These are phyloP conservation scores for Rhinogobio ventralis DNA, from an alignment of 2,797 vertebrate genomes.

Conservation along the genomic window DNA sequence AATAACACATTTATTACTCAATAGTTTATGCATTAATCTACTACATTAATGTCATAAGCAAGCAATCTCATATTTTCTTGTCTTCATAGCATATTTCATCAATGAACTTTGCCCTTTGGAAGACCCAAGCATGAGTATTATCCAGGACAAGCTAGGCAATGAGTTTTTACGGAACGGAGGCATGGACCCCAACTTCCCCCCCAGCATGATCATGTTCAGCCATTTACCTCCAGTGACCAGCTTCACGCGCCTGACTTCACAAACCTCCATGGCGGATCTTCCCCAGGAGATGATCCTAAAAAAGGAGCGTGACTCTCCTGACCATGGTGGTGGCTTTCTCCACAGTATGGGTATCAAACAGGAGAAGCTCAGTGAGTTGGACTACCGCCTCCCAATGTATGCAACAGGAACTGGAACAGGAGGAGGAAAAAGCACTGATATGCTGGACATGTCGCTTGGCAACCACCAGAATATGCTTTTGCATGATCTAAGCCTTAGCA, in stretches of 20 bases:
- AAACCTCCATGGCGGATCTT: conserved; percentile 84
- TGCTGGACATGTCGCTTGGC: conserved; percentile 80
- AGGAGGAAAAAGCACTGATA: conserved; percentile 78
- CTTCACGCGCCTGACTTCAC: conserved; percentile 90
- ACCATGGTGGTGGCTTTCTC: conserved; percentile 79
- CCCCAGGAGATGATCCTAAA: conserved; percentile 96
- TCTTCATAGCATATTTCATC: conserved; percentile 71
- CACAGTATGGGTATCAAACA: conserved; percentile 94
- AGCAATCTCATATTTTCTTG: conserved; percentile 30
- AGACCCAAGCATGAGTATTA: conserved; percentile 83
- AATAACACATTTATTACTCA: neutral
- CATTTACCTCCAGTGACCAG: conserved; percentile 97
- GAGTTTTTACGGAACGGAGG: conserved; percentile 91
- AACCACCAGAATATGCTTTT: conserved; percentile 87
- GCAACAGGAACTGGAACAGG: conserved; percentile 65
- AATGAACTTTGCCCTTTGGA: conserved; percentile 59
- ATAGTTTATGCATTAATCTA: neutral
- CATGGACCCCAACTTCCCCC: conserved; percentile 94
- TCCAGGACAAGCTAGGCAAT: conserved; percentile 91
- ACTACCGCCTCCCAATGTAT: conserved; percentile 84
- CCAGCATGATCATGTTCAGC: conserved; percentile 97
- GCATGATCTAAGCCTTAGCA: conserved; percentile 89
- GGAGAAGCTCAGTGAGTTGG: conserved; percentile 90
- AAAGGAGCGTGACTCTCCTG: conserved; percentile 91
- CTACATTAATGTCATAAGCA: neutral